phyloP scores from a whole-genome alignment of 1,140 invertebrate species.

The Bombus vancouverensis region DNA sequence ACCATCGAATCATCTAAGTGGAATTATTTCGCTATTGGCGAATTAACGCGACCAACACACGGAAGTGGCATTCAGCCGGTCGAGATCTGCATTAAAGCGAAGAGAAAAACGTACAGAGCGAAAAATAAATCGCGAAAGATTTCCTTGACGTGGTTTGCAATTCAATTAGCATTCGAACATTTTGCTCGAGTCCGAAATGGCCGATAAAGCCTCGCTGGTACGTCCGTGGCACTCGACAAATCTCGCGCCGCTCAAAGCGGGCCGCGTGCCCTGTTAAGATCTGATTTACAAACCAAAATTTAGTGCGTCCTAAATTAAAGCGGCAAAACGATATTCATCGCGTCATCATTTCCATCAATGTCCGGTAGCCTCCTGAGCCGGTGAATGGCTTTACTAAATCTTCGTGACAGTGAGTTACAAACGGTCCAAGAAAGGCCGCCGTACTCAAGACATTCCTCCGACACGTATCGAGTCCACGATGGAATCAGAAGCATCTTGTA shows the following conservation, averaged over 20 bases:
- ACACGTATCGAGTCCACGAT: not conserved
- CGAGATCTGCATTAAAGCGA: not conserved
- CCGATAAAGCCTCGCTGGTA: constrained; percentile 10
- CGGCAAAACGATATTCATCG: constrained; percentile 48
- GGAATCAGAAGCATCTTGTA: not conserved
- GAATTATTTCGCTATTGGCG: not conserved
- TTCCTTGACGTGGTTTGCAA: constrained; percentile 25
- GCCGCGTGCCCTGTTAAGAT: constrained; percentile 36
- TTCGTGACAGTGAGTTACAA: constrained; percentile 26
- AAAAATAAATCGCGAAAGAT: constrained; percentile 7
- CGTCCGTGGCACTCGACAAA: constrained; percentile 30
- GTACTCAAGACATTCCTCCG: not conserved
- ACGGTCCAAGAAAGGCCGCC: not conserved
- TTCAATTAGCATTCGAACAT: constrained; percentile 33
- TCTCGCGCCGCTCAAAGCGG: constrained; percentile 29
- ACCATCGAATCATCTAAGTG: not conserved
- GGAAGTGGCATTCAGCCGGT: not conserved
- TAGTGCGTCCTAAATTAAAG: constrained; percentile 56
- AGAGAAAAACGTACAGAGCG: not conserved
- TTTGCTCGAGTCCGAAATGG: constrained; percentile 19
- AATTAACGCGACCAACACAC: not conserved
- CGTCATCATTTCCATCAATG: constrained; percentile 63
- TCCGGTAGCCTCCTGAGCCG: not conserved
- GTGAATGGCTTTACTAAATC: constrained; percentile 33
- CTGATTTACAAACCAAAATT: constrained; percentile 62